Evolutionary conservation across 2,797 vertebrate species (phyloP).

Genomic region (Tragopan temminckii): DNA sequence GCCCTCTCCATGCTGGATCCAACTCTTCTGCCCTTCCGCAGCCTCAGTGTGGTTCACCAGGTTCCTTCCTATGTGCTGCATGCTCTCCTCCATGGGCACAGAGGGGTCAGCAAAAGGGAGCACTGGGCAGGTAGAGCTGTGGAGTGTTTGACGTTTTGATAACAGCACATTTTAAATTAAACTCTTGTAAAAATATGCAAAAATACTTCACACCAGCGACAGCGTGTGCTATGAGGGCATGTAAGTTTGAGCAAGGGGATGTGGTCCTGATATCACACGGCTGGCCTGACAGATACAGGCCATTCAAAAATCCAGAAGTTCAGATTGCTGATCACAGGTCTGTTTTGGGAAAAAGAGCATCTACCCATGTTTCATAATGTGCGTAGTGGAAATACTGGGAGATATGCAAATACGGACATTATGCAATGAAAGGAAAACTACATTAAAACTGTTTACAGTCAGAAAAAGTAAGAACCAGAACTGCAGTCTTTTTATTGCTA

Average conservation of each 20-base stretch:
- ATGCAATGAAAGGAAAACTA: slow-evolving; percentile 13
- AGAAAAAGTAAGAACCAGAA: slow-evolving; percentile 28
- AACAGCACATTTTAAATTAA: background rate
- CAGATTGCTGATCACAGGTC: background rate
- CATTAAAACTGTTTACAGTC: slow-evolving; percentile 24
- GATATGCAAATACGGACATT: slow-evolving; percentile 47
- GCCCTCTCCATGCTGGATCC: background rate
- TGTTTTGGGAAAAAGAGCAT: background rate
- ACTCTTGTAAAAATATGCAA: background rate
- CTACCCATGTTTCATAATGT: background rate
- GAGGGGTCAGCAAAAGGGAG: background rate
- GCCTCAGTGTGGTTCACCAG: background rate
- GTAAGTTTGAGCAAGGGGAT: background rate
- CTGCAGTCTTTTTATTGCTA: slow-evolving; percentile 34
- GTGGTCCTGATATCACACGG: background rate
- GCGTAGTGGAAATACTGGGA: background rate
- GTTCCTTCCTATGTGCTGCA: rapidly evolving
- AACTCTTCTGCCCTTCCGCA: background rate
- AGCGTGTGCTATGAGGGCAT: background rate
- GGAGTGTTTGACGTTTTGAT: background rate
- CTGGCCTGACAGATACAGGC: background rate
- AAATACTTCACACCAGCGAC: background rate
- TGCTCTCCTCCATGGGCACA: background rate
- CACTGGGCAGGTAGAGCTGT: background rate
- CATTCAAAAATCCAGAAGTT: background rate